Base-by-base conservation (phyloP, 92 coral and sea anemone genomes). In the Palythoa grandis region DNA sequence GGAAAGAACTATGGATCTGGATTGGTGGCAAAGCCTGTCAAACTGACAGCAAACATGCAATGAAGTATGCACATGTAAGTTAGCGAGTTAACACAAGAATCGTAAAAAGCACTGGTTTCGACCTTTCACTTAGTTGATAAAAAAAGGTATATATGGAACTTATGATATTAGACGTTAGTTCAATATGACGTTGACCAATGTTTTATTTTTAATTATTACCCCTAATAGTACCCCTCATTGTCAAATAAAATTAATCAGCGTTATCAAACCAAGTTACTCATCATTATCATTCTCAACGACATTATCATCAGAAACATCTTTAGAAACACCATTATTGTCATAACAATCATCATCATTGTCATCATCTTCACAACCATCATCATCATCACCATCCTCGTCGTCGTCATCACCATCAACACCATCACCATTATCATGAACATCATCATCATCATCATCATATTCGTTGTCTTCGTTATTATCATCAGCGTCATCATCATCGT, bases 1-100 rank as follows among this genome's bases (percentile, higher is more conserved):
- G 83, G 17, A 78, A 78, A 40, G 35, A 78, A 24, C 70, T 78
- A 47, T 78, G 83, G 83, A 78, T 78, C 24, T 78, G 83, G 83
- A 52, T 78, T 15, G 83, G 83, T 16, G 48, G 37, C 9, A 39
- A 25, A 58, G 83, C 83, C 16, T 25, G 70, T 60, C 54, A 38
- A 4, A 39, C 11, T 20, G 83, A 78, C 20, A 25, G 52, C 15
- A 78, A 58, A 23, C 29, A 25, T n/a, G 70, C 83, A 9, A 2
- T 78, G 71, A 40, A 57, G 17, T 38, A 58, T 19, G 83, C 83
- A 17, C 83, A 78, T 58, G 83, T 78, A 78, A 60, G 83, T 57
- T 2, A 23, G 6, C 2, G 14, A 10, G 39, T 35, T 72, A 8
- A 1, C 35, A 23, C 6, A 20, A 20, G 43, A 25, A 2, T 25